Evolutionary conservation across 2,888 invertebrate genomes (phyloP).

Genomic region (Rhagonycha fulva): DNA sequence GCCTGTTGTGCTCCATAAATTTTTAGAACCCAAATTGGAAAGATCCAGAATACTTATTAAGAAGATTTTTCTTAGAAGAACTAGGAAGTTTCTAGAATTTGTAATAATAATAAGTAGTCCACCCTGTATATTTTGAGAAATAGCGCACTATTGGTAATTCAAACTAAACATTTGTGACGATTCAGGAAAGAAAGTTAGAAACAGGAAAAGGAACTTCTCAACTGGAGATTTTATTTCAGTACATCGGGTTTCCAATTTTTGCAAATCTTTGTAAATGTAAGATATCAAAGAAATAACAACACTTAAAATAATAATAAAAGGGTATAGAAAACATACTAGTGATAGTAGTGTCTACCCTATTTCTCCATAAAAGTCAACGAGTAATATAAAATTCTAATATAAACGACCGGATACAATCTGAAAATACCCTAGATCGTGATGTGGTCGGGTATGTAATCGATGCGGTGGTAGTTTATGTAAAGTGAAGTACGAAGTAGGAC

Average conservation of each 20-base stretch:
- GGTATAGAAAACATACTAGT: slow-evolving; percentile 43
- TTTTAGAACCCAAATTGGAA: too few species aligned
- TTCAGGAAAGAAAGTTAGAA: not conserved
- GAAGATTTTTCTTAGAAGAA: too few species aligned
- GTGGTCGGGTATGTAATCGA: slow-evolving; percentile 50
- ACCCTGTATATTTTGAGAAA: not conserved
- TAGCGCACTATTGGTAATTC: not conserved
- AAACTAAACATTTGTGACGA: not conserved
- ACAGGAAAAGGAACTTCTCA: not conserved
- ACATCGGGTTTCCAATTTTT: not conserved
- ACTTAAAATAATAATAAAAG: slow-evolving; percentile 43
- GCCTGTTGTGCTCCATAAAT: too few species aligned
- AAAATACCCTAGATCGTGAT: slow-evolving; percentile 50
- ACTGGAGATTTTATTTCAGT: not conserved
- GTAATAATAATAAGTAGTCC: not conserved
- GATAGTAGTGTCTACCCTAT: slow-evolving; percentile 51
- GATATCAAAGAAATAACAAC: slow-evolving; percentile 11
- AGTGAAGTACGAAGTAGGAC: slow-evolving; percentile 47
- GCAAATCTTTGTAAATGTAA: not conserved
- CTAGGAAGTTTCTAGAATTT: too few species aligned
- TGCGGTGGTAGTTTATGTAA: slow-evolving; percentile 52
- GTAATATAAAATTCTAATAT: slow-evolving; percentile 55
- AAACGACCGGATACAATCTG: slow-evolving; percentile 55
- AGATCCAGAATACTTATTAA: too few species aligned
- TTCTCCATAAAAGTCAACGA: slow-evolving; percentile 52